phyloP scores from a whole-genome alignment of 2,888 invertebrate genomes.

The Phoenoteleia sp. region DNA sequence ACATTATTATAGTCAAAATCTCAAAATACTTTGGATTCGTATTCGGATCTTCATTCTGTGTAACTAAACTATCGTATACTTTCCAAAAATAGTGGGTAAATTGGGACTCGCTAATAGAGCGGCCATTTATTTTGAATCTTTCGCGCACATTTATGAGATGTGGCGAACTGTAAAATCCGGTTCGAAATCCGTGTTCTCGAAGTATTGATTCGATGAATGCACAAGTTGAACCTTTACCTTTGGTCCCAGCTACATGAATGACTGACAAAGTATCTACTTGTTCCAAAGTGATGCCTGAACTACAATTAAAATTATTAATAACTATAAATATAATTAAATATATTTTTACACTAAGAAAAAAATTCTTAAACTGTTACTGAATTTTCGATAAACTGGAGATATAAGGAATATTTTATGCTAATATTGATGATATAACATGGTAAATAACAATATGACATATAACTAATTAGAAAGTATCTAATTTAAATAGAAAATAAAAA shows the following conservation, averaged over 20 bases:
- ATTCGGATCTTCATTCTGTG: slow-evolving; percentile 88
- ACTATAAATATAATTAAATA: too few species aligned
- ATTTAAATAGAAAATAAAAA: too few species aligned
- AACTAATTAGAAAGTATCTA: too few species aligned
- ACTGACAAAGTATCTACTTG: slow-evolving; percentile 92
- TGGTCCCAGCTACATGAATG: slow-evolving; percentile 98
- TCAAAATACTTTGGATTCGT: slow-evolving; percentile 97
- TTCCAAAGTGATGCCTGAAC: slow-evolving; percentile 89
- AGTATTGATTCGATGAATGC: slow-evolving; percentile 97
- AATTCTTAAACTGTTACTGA: too few species aligned
- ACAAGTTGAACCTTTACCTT: slow-evolving; percentile 99
- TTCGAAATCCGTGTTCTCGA: slow-evolving; percentile 93
- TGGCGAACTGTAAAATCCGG: slow-evolving; percentile 98
- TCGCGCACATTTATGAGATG: slow-evolving; percentile 97
- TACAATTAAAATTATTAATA: too few species aligned
- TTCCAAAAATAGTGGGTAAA: slow-evolving; percentile 95
- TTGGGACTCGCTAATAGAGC: slow-evolving; percentile 90
- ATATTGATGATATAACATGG: too few species aligned
- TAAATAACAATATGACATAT: too few species aligned
- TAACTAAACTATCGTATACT: slow-evolving; percentile 90
- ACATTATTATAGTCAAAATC: slow-evolving; percentile 97
- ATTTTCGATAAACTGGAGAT: too few species aligned
- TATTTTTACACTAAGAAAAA: too few species aligned
- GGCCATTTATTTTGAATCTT: slow-evolving; percentile 95
- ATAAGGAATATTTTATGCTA: too few species aligned